These are phyloP conservation scores for Gymnothorax javanicus DNA, from an alignment of 2,797 vertebrate species.

Conservation along the genomic window DNA sequence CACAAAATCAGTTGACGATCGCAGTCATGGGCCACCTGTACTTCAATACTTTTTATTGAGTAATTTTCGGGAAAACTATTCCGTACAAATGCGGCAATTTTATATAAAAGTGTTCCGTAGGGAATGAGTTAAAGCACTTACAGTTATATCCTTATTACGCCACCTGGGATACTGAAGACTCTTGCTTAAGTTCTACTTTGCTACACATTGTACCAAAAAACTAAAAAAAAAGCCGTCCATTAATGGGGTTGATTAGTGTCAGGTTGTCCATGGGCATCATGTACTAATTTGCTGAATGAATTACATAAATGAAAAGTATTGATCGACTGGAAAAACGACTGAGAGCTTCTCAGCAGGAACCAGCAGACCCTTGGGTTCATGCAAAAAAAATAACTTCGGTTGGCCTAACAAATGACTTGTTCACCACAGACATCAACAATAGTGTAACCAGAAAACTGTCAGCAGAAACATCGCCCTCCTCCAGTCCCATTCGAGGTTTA, in stretches of 20 bases:
- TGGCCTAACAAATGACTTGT: not conserved
- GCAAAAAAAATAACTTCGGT: not conserved
- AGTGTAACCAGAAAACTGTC: not conserved
- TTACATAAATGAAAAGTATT: too few relatives aligned
- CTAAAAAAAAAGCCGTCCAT: not conserved
- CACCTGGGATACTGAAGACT: not conserved
- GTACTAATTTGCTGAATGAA: not conserved
- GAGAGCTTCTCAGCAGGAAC: not conserved
- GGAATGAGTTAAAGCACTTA: not conserved
- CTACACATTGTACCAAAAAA: not conserved
- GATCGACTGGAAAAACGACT: not conserved
- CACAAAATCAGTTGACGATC: too few relatives aligned
- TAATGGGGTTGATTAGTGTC: not conserved
- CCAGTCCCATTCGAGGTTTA: not conserved
- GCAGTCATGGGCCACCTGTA: too few relatives aligned
- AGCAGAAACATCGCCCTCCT: not conserved
- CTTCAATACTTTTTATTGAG: too few relatives aligned
- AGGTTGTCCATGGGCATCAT: not conserved
- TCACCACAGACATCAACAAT: not conserved
- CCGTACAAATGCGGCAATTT: too few relatives aligned
- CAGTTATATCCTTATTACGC: not conserved
- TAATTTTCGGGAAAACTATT: too few relatives aligned
- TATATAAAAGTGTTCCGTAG: too few relatives aligned
- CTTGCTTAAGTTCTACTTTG: not conserved
- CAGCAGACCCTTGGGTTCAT: not conserved